These are phyloP conservation scores for Cyprinodon tularosa DNA, from an alignment of 2,113 vertebrate genomes.

Conservation along the genomic window DNA sequence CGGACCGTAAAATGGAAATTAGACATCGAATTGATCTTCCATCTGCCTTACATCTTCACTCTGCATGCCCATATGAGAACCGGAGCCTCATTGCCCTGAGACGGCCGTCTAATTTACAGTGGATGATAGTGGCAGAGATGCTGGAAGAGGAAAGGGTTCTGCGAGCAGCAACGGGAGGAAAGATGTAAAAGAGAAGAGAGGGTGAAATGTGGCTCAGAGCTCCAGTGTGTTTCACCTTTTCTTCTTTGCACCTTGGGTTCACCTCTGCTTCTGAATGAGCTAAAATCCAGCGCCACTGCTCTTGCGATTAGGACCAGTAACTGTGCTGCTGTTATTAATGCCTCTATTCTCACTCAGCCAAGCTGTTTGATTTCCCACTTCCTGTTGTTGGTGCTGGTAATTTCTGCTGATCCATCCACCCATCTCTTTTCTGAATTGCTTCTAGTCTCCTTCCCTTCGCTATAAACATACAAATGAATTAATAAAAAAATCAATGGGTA, in stretches of 20 bases:
- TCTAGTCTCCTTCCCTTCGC: too few relatives aligned
- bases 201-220: not conserved
- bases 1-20: too few relatives aligned
- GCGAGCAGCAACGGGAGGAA: not conserved
- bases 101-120: too few relatives aligned
- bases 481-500: not conserved
- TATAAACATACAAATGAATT: not conserved
- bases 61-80: not conserved
- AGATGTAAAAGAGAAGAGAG: not conserved
- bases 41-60: too few relatives aligned
- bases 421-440: too few relatives aligned
- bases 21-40: not conserved
- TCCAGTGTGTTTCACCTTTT: not conserved
- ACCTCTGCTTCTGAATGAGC: too few relatives aligned
- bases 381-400: not conserved
- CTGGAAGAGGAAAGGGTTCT: too few relatives aligned
- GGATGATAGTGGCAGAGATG: too few relatives aligned
- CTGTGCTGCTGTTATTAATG: not conserved
- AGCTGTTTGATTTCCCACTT: not conserved
- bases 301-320: not conserved
- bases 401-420: too few relatives aligned
- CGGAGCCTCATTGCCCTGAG: too few relatives aligned
- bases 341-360: not conserved
- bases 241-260: not conserved
- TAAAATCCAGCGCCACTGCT: not conserved